Base-by-base conservation (phyloP, 1,140 invertebrate genomes). In the Drosophila ananassae region DNA sequence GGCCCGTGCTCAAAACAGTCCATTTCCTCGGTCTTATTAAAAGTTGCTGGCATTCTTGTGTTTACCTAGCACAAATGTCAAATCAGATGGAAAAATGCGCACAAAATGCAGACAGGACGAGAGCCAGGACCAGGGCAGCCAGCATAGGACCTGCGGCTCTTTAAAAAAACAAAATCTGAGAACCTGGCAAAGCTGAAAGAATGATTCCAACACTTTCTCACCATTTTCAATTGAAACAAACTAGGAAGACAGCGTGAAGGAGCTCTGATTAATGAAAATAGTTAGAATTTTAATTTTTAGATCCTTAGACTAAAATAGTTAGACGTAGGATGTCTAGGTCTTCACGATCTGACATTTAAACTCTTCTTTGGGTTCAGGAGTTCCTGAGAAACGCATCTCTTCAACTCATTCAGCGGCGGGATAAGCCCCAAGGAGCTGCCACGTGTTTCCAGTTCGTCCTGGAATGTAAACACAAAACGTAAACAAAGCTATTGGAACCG, bases 391-490 rank as follows among this genome's bases (percentile, higher is more conserved):
- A 32, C 30, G 8, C 32, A 32, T 32, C 9, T 1, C 0, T 32
- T 63, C 24, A 41, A 39, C 24, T 63, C 46, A 28, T 17, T 63
- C 62, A 63, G 30, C 41, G 41, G 63, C 61, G 6, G 25, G 25
- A 28, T 28, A 28, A 7, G 1, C 7, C 25, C 25, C 5, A 28
- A 28, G 25, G 25, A 28, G 25, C 5, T 6, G 6, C 25, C 25
- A 62, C 60, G 59, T 64, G 71, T 66, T 69, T 60, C 46, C 52
- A 60, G 76, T 8, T 41, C 6, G 2, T 7, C 24, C 44, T 76
- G 80, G 79, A 83, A 83, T 52, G 76, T 83, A 83, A 83, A 83
- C 80, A 83, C 10, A 78, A 57, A 83, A 83, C 60, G 79, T 83
- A 83, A 83, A 83, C 79, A 83, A 74, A 84, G 48, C 28, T 30